Evolutionary conservation across 2,797 vertebrate genomes (phyloP).

Genomic region (Trachurus trachurus): DNA sequence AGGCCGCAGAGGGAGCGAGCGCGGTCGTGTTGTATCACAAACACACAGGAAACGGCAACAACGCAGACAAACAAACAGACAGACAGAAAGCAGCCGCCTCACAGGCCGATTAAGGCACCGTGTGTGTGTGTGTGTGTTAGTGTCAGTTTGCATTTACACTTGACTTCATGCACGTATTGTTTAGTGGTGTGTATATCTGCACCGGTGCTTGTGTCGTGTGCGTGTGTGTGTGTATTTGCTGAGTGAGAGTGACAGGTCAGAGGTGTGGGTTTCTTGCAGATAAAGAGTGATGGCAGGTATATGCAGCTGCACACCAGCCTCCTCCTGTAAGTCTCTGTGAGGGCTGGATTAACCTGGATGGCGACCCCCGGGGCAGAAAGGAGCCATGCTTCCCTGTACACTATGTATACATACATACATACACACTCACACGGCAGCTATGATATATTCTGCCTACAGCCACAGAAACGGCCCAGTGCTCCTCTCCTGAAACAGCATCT

Average conservation of each 20-base stretch:
- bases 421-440: not conserved
- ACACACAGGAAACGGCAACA: conserved; percentile 45
- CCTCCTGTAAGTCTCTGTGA: conserved; percentile 5
- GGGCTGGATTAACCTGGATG: conserved; percentile 12
- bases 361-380: not conserved
- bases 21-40: conserved; percentile 52
- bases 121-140: conserved; percentile 13
- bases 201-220: conserved; percentile 5
- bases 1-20: conserved; percentile 41
- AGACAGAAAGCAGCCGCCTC: conserved; percentile 40
- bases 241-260: conserved; percentile 45
- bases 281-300: conserved; percentile 18
- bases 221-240: not conserved
- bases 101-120: conserved; percentile 38
- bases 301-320: conserved; percentile 24
- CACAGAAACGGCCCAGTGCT: not conserved
- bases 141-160: not conserved
- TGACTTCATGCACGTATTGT: conserved; percentile 10
- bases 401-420: not conserved
- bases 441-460: not conserved
- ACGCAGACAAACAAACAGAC: conserved; percentile 48
- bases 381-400: not conserved
- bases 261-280: conserved; percentile 34
- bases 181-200: not conserved
- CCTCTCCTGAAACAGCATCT: not conserved